A percentile compares a stretch with the other conserved stretches of the same genome.
Conservation (phyloP, 2,113 vertebrate genomes). For the Nicator chloris region DNA sequence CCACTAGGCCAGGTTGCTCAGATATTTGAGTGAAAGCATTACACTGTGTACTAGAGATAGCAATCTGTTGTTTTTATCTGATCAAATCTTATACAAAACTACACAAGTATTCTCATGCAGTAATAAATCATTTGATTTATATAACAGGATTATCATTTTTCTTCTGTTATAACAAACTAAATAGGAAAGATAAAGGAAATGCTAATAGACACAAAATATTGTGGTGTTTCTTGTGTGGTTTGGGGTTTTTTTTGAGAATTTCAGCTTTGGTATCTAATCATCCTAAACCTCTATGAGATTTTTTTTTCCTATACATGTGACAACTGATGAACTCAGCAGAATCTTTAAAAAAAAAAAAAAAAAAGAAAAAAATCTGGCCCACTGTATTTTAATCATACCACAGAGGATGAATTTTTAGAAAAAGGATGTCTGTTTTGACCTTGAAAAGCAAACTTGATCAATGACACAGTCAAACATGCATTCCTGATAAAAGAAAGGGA, state of each 20-base stretch:
- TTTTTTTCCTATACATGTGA: background rate
- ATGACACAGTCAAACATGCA: background rate
- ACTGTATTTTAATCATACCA: background rate
- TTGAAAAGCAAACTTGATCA: background rate
- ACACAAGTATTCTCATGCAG: background rate
- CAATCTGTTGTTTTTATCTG: background rate
- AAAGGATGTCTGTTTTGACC: background rate
- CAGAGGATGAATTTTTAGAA: background rate
- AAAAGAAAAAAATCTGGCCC: background rate
- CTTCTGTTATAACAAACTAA: background rate
- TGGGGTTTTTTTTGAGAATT: background rate
- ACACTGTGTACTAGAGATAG: background rate
- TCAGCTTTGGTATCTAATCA: background rate
- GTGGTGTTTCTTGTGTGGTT: background rate
- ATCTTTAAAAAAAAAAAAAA: too few species aligned
- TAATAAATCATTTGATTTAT: background rate
- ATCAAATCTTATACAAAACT: background rate
- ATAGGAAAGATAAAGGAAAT: background rate
- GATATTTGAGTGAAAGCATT: background rate
- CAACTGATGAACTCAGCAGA: background rate
- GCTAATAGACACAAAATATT: background rate
- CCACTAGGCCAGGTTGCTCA: background rate
- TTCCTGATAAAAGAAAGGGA: background rate
- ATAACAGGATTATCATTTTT: background rate
- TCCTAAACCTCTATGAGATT: background rate